Evolutionary conservation across 2,888 invertebrate species (phyloP).

Genomic region (Tipula helvola): DNA sequence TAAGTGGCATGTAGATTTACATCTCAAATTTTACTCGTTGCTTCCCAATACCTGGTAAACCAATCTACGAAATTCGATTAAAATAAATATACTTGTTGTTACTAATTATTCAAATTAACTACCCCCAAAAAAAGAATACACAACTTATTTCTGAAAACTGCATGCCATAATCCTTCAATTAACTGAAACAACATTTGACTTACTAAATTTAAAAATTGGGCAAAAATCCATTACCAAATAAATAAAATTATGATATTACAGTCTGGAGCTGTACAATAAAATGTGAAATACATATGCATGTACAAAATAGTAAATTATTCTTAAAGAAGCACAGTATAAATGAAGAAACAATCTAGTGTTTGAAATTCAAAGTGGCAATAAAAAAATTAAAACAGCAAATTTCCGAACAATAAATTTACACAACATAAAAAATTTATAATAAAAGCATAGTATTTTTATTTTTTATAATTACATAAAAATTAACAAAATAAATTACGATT

Average conservation of each 20-base stretch:
- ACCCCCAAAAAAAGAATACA: no score
- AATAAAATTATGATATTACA: not conserved
- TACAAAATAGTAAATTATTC: not conserved
- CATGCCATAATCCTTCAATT: no score
- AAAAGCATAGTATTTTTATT: not conserved
- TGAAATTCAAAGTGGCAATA: not conserved
- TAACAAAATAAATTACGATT: not conserved
- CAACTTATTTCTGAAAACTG: no score
- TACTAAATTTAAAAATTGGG: no score
- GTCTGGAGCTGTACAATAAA: not conserved
- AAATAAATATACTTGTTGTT: no score
- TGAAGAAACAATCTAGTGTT: not conserved
- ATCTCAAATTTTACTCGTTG: no score
- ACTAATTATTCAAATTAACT: no score
- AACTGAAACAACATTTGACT: no score
- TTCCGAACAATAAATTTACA: not conserved
- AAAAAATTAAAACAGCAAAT: not conserved
- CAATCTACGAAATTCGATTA: no score
- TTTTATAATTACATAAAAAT: not conserved
- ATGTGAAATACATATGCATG: not conserved
- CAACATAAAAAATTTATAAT: not conserved
- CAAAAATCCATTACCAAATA: not conserved
- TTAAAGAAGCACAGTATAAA: not conserved
- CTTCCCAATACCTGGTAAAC: no score
- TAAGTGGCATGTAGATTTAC: no score